phyloP scores from a whole-genome alignment of 2,888 invertebrate species.

The Rhogogaster chlorosoma region DNA sequence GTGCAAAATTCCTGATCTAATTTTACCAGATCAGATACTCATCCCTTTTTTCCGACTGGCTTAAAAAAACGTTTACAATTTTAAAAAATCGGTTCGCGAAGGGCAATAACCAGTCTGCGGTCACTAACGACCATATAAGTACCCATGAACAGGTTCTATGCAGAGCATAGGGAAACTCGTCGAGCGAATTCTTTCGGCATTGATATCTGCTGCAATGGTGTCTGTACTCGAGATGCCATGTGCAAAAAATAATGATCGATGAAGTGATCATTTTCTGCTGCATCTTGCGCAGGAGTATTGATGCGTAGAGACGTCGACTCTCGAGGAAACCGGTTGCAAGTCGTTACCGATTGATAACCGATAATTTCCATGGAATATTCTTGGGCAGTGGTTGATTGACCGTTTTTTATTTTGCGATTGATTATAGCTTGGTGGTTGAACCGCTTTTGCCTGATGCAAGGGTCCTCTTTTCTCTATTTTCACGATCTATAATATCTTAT shows the following conservation, averaged over 20 bases:
- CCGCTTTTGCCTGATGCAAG: background rate
- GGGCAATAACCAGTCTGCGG: background rate
- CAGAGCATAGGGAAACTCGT: background rate
- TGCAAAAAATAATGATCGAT: constrained; percentile 25
- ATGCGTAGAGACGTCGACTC: background rate
- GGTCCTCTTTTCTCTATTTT: background rate
- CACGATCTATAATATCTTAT: background rate
- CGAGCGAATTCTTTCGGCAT: background rate
- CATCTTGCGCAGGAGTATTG: background rate
- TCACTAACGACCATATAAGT: background rate
- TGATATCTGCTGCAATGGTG: background rate
- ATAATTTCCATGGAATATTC: background rate
- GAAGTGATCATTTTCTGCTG: background rate
- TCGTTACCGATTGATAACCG: constrained; percentile 2
- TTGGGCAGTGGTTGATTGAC: background rate
- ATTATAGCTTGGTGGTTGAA: background rate
- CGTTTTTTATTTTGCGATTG: background rate
- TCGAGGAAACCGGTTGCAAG: background rate
- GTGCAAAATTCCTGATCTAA: background rate
- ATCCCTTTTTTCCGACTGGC: background rate
- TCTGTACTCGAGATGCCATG: background rate
- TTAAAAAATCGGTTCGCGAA: background rate
- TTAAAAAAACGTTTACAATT: background rate
- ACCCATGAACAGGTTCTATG: background rate
- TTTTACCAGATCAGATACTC: background rate